Percentiles rank a stretch among this genome's conserved stretches.
phyloP scores from a whole-genome alignment of 2,113 vertebrate species.

The Scortum barcoo region DNA sequence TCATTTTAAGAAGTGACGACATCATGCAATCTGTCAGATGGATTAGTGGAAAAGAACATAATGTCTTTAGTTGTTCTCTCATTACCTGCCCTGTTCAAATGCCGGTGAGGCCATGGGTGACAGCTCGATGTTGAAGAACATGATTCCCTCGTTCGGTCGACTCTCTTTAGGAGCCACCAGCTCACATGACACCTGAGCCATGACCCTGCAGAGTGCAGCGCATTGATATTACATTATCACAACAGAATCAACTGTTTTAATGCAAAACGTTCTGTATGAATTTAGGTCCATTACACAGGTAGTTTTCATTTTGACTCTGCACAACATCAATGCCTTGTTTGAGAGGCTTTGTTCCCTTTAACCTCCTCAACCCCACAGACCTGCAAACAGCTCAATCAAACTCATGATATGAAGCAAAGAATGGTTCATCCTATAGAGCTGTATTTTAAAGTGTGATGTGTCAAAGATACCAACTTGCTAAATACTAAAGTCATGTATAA shows the following conservation, averaged over 20 bases:
- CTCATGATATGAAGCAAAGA: background rate
- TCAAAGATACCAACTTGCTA: background rate
- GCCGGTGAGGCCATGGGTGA: conserved; percentile 95
- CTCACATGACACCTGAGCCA: conserved; percentile 96
- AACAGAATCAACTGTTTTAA: background rate
- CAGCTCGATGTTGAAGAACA: conserved; percentile 96
- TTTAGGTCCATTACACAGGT: background rate
- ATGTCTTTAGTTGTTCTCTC: conserved; percentile 1
- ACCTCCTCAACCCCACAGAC: background rate
- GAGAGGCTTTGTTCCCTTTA: background rate
- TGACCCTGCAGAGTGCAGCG: conserved; percentile 85
- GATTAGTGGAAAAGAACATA: background rate
- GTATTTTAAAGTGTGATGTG: background rate
- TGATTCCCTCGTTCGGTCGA: conserved; percentile 94
- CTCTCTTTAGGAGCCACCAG: conserved; percentile 93
- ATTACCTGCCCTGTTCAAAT: conserved; percentile 97
- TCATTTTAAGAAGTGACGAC: background rate
- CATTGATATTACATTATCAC: background rate
- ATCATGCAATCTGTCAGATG: background rate
- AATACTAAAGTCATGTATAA: background rate
- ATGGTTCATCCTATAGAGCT: background rate
- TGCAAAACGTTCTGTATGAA: background rate
- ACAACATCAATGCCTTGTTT: background rate
- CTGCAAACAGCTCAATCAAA: background rate
- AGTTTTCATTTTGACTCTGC: background rate